Conservation (phyloP, 2,113 vertebrate genomes). For the Chlamydotis undulata region DNA sequence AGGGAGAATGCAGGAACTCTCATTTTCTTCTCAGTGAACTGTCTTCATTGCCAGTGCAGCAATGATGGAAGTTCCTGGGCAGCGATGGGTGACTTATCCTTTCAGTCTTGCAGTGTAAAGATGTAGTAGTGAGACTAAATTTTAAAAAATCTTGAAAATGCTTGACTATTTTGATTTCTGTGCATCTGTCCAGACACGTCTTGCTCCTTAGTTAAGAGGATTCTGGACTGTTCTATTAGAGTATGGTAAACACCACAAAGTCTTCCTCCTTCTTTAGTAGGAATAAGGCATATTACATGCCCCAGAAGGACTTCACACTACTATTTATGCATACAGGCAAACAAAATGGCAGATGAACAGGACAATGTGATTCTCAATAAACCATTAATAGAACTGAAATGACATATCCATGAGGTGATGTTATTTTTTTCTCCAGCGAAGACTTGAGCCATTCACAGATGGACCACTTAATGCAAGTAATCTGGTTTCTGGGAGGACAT, state of each 20-base stretch:
- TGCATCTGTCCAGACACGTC: background rate
- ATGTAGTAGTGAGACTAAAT: background rate
- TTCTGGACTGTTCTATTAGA: background rate
- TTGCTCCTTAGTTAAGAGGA: background rate
- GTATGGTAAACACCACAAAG: background rate
- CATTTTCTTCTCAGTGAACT: background rate
- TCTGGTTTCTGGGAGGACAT: background rate
- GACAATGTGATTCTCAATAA: background rate
- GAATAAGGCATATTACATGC: background rate
- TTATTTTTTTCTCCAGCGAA: background rate
- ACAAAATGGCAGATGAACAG: background rate
- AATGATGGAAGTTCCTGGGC: background rate
- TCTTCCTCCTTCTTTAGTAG: background rate
- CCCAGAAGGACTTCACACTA: background rate
- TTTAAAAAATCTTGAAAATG: background rate
- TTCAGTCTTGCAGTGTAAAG: background rate
- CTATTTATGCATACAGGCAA: background rate
- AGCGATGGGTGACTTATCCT: background rate
- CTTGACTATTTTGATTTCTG: background rate
- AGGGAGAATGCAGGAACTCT: background rate
- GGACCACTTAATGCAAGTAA: background rate
- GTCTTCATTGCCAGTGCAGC: background rate
- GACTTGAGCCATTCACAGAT: background rate
- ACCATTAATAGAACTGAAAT: background rate
- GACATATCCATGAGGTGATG: background rate